phyloP scores from a whole-genome alignment of 2,113 vertebrate genomes.

The Centropus bengalensis region DNA sequence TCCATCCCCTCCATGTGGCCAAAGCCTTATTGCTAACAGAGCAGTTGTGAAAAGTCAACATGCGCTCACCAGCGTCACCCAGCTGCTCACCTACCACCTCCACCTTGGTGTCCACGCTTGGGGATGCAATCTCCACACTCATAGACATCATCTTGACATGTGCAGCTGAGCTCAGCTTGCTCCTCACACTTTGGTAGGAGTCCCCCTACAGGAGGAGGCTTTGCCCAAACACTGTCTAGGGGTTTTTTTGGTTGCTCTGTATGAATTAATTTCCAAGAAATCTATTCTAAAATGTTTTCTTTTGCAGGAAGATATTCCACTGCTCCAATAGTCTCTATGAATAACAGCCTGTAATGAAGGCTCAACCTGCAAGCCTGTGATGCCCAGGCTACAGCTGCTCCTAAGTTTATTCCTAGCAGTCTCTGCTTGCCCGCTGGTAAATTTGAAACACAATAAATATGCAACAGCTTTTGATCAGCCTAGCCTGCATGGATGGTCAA shows the following conservation, averaged over 20 bases:
- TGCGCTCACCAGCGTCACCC: fast-evolving
- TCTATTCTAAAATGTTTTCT: not conserved
- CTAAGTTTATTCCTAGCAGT: not conserved
- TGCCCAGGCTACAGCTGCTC: not conserved
- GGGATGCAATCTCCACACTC: not conserved
- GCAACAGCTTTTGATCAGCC: not conserved
- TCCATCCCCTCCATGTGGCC: not conserved
- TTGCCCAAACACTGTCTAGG: not conserved
- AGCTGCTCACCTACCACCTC: not conserved
- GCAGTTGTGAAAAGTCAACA: not conserved
- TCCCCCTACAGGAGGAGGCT: not conserved
- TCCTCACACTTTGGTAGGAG: not conserved
- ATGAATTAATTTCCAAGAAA: not conserved
- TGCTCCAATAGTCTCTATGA: not conserved
- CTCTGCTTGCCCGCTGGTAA: not conserved
- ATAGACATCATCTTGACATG: not conserved
- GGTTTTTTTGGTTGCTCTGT: not conserved
- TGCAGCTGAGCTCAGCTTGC: not conserved
- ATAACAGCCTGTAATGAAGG: not conserved
- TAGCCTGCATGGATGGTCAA: not conserved
- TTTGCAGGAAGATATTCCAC: not conserved
- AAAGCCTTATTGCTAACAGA: not conserved
- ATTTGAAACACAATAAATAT: not conserved
- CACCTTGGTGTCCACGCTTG: fast-evolving
- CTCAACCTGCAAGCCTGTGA: not conserved